Evolutionary conservation across 2,113 vertebrate species (phyloP), one percentile per base, ranked within the genome.

Genomic region (Menura novaehollandiae): DNA sequence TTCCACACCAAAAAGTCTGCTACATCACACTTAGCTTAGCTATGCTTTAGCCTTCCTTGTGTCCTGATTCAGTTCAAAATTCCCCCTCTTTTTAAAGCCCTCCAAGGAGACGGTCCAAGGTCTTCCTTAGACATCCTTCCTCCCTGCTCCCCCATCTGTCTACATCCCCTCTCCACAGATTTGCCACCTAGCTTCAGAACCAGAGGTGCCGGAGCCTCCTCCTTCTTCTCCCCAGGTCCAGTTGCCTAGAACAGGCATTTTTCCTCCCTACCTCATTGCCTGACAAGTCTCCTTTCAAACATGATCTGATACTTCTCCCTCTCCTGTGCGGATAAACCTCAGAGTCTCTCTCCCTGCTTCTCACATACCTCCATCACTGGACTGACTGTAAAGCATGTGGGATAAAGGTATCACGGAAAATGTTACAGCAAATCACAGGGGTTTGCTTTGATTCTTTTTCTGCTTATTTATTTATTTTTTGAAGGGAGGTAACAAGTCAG

Each of bases 391-490:
- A 92, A 93, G 74, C 67, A 0, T 66, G 62, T 5, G 39, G 84
- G 91, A 94, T 90, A 78, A 88, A 95, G 79, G 80, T 81, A 95
- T 62, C 49, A 43, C 16, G 58, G 82, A 95, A 93, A 85, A 91
- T 7, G n/a, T 41, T 89, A 76, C 67, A 85, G 72, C 74, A 95
- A 96, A 95, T 80, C 79, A 60, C 44, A 55, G 64, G 66, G 55
- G 1, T 72, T 92, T 80, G 74, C 66, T 91, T 74, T 87, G 83
- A 93, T 93, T 95, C 73, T 81, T 81, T 75, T 53, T 3, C 86
- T 91, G 93, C 56, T 85, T 95, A 67, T 95, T 96, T 95, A 79
- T 91, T 93, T 95, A 51, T 96, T 94, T 91, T 73, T 18, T 49
- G 59, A 89, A 91, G 76, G 93, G 92, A 95, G 93, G 88, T 89